phyloP scores from a whole-genome alignment of 2,113 vertebrate genomes.

The Psittacus erithacus region DNA sequence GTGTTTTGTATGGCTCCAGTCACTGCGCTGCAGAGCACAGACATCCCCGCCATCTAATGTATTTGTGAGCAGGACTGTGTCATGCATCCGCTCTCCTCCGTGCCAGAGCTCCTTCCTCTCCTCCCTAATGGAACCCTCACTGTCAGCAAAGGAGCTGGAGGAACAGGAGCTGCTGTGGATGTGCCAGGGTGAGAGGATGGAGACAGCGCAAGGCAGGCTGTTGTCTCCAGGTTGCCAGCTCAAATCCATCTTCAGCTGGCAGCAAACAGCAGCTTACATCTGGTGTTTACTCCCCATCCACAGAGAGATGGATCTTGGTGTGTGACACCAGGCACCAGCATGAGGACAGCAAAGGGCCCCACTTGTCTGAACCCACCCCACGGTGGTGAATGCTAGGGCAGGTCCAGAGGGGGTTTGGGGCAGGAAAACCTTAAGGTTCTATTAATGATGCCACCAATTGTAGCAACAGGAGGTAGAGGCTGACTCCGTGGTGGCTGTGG shows the following conservation, averaged over 20 bases:
- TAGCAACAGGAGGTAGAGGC: background rate
- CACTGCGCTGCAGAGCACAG: background rate
- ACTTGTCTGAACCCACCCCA: background rate
- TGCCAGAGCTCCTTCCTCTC: background rate
- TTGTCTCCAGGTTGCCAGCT: background rate
- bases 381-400: accelerated
- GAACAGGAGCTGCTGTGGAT: background rate
- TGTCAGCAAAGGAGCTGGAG: background rate
- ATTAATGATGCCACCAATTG: background rate
- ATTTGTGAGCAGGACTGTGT: background rate
- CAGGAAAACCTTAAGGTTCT: background rate
- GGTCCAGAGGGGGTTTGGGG: background rate
- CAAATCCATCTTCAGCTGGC: background rate
- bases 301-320: background rate
- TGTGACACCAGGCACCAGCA: background rate
- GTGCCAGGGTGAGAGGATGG: accelerated
- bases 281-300: too few species aligned
- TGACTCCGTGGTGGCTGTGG: background rate
- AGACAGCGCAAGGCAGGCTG: background rate
- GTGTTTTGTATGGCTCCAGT: background rate
- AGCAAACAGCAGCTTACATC: background rate
- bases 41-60: background rate
- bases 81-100: background rate
- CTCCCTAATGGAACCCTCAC: background rate
- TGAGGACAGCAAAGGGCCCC: background rate